These are phyloP conservation scores for Sarcophaga variegata DNA, from an alignment of 2,888 invertebrate genomes.

Conservation along the genomic window DNA sequence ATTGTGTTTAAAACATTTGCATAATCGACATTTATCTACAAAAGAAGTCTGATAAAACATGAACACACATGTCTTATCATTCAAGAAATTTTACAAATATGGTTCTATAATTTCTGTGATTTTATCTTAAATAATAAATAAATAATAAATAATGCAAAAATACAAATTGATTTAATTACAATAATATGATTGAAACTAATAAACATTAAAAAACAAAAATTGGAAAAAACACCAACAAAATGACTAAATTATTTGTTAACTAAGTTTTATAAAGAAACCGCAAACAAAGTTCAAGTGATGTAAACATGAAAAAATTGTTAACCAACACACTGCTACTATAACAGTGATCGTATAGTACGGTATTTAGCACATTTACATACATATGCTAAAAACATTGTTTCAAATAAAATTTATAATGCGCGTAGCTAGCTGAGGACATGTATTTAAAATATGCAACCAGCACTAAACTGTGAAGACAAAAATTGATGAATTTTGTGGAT, in stretches of 20 bases:
- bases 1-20: conserved; percentile 30
- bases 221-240: conserved; percentile 29
- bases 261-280: neutral
- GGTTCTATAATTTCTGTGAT: conserved; percentile 65
- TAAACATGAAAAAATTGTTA: neutral
- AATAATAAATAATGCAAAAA: conserved; percentile 37
- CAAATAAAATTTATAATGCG: neutral
- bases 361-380: neutral
- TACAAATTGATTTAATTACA: neutral
- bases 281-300: neutral
- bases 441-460: too few species aligned
- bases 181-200: neutral
- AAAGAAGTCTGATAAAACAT: too few species aligned
- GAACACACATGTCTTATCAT: neutral
- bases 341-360: too few species aligned
- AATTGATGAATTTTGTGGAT: too few species aligned
- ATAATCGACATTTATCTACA: neutral
- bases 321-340: too few species aligned
- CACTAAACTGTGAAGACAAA: too few species aligned
- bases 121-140: conserved; percentile 45
- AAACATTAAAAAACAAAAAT: conserved; percentile 24
- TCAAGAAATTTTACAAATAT: conserved; percentile 33
- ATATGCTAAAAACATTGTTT: neutral
- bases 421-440: too few species aligned
- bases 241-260: neutral